phyloP scores from a whole-genome alignment of 2,797 vertebrate species.

The Eulemur albifrons region DNA sequence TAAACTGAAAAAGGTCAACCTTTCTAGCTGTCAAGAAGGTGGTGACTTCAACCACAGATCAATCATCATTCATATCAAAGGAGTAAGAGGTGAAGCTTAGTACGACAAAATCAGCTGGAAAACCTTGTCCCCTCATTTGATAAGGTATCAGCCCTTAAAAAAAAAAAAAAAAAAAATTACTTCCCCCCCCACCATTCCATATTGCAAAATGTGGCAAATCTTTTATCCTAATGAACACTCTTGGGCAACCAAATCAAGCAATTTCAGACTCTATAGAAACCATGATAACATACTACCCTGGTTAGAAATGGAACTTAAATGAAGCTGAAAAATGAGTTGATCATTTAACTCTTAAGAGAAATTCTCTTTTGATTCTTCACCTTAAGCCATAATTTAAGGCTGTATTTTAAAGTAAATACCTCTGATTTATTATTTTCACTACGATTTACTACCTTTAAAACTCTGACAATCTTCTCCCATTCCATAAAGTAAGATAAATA shows the following conservation, averaged over 20 bases:
- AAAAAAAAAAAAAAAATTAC: neutral
- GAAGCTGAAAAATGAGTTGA: neutral
- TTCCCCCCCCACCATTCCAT: neutral
- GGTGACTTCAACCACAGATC: conserved; percentile 75
- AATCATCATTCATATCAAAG: conserved; percentile 83
- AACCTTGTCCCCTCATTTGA: conserved; percentile 50
- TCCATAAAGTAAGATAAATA: conserved; percentile 53
- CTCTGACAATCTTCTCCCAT: neutral
- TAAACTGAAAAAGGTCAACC: conserved; percentile 81
- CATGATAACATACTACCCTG: rapidly evolving
- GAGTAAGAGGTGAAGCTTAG: neutral
- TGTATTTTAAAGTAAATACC: conserved; percentile 1
- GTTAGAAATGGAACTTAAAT: neutral
- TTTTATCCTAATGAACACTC: conserved; percentile 58
- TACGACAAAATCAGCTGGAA: conserved; percentile 54
- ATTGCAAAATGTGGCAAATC: neutral
- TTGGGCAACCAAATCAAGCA: conserved; percentile 15
- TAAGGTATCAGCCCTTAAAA: conserved; percentile 14
- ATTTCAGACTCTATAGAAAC: neutral
- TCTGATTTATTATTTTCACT: neutral
- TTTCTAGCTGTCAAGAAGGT: conserved; percentile 64
- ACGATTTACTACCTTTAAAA: conserved; percentile 11
- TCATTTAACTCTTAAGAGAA: neutral
- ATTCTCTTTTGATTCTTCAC: neutral
- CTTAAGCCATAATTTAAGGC: neutral